Evolutionary conservation across 1,140 invertebrate species (phyloP), one percentile per base, ranked within the genome.

Genomic region (Drosophila nebulosa): DNA sequence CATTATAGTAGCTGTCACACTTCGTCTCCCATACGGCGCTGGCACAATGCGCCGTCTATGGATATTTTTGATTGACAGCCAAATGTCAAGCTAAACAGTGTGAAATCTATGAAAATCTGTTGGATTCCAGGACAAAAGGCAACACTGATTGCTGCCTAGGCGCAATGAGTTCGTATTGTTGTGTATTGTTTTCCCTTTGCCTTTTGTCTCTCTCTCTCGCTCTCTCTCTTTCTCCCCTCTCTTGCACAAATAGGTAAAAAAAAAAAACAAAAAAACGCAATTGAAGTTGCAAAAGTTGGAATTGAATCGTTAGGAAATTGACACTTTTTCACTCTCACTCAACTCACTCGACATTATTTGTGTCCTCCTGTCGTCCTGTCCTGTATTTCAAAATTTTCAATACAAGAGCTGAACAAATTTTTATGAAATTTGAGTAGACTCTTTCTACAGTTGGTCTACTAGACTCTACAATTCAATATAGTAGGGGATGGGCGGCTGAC

Each of bases 71-170:
- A 85, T 85, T 85, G 80, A 85, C 80, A 85, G 80, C 75, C 85
- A 85, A 85, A 85, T 85, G 80, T 85, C 81, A 86, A 85, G 80
- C 80, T 85, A 86, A 85, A 85, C 80, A 85, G 80, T 85, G 80
- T 85, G 80, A 85, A 86, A 85, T 86, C 78, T 55, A 55, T 55
- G 52, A 30, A 46, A 55, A 55, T 55, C 52, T 55, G 24, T 22
- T 30, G 52, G 52, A 55, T 30, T 70, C 65, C 32, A 24, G 66
- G 69, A 64, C 80, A 78, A 85, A 84, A 75, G 66, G 80, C 78
- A 65, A 39, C 81, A 78, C 81, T 85, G 80, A 85, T 85, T 85
- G 80, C 74, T 46, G 30, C 39, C 39, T 86, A 64, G 64, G 64
- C 77, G 66, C 81, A 86, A 80, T 86, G 77, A 74, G 68, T 68